Conservation (phyloP, 2,113 vertebrate species). For the Megaceryle torquata region DNA sequence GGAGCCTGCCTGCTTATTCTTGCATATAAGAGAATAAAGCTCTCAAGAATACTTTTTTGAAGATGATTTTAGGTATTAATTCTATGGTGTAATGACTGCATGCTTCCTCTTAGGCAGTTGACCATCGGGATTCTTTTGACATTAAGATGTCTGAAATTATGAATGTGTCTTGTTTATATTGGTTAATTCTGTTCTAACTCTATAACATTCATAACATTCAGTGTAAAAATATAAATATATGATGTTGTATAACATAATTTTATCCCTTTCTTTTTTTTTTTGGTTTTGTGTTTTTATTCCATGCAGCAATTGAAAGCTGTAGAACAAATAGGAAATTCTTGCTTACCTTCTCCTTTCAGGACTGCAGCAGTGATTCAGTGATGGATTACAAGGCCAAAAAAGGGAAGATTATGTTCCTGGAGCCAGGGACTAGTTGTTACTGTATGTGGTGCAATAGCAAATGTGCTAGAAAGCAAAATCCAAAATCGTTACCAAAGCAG, state of each 20-base stretch:
- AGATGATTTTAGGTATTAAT: background rate
- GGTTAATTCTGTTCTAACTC: background rate
- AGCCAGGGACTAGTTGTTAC: background rate
- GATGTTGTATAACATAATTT: background rate
- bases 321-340: background rate
- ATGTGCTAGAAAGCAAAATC: background rate
- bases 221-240: background rate
- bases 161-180: background rate
- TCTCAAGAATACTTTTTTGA: background rate
- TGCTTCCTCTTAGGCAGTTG: background rate
- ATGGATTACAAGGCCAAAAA: background rate
- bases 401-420: background rate
- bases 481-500: background rate
- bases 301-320: background rate
- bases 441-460: background rate
- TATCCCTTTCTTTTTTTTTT: background rate
- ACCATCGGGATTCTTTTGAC: background rate
- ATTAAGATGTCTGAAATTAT: background rate
- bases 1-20: background rate
- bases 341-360: background rate
- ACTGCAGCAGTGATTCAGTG: background rate
- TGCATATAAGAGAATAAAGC: background rate
- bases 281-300: background rate
- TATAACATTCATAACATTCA: background rate
- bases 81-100: background rate